Base-by-base conservation (phyloP, 2,797 vertebrate genomes). In the Silurus lanzhouensis region DNA sequence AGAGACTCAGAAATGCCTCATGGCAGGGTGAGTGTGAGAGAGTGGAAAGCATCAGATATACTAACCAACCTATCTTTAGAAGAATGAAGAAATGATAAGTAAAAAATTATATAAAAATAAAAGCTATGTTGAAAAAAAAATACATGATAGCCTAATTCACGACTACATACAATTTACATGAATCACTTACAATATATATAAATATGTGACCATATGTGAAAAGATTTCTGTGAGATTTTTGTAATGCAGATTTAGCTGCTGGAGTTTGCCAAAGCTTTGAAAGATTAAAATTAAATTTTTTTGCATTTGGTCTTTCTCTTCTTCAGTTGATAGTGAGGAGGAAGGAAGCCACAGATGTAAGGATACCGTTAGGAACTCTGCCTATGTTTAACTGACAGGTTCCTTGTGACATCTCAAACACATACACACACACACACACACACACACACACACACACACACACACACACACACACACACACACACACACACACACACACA, bases 301-400 rank as follows among this genome's bases (percentile, higher is more conserved):
- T 79, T 22, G 17, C 44, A 14, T 81, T 38, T 58, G 20, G 22
- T 83, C 63, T 72, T 64, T 83, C 55, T 83, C 46, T 48, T 38
- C 20, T 82, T 81, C 78, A 55, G 61, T 81, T 83, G 84, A 88
- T 89, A 86, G 55, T 78, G 57, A 84, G 82, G 82, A 89, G 88
- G 89, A 91, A 90, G 90, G 89, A 91, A 90, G 84, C 85, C 25
- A 67, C 89, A 90, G 89, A 88, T 90, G 88, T 86, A 84, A 83
- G 89, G 86, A 60, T 87, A 88, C 87, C 88, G 88, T 91, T 91
- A 90, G 87, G 81, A 87, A 76, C 85, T 84, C 74, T 78, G 83
- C 58, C 81, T 66, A 44, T 81, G 71, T 82, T 82, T 86, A 90
- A 89, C 88, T 86, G 88, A 88, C 87, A 83, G 78, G 58, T 48